Base-by-base conservation (phyloP, 2,797 vertebrate genomes). In the Sebastes vulpes region DNA sequence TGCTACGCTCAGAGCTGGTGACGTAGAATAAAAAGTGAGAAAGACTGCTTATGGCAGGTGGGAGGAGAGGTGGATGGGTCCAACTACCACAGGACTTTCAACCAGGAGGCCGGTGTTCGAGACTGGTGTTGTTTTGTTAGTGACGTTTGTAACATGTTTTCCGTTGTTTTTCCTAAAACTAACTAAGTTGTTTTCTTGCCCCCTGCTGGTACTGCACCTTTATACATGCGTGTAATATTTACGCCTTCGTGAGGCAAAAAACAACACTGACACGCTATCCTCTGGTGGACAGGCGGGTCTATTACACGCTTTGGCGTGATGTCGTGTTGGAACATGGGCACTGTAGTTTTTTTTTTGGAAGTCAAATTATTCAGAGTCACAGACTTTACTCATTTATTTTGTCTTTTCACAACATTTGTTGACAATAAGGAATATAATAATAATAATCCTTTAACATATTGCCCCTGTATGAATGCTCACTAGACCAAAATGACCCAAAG, bases 391-490 rank as follows among this genome's bases (percentile, higher is more conserved):
- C 1, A 4, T 48, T 50, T 50, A 0, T 72, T 57, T 71, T n/a
- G 46, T 65, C 25, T 78, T 72, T 80, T 52, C 7, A 18, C 28
- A 12, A 64, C 26, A n/a, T 72, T 67, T 67, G 3, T 46, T 54
- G 35, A 42, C 54, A 7, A 11, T 6, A 6, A 20, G 26, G 28
- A 26, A 26, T 26, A 65, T 32, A 28, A 18, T 53, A 25, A 29
- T 35, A 35, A 58, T 20, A 14, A 29, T 46, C 28, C 61, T 69
- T 56, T 57, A 46, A 69, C 52, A 72, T 14, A 65, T 21, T 64
- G 10, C 35, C 58, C 21, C 25, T 46, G 26, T 78, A 25, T 75
- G 38, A 77, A 53, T 54, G 48, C 66, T 81, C 12, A 53, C 29
- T 59, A 32, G 29, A 18, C 25, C 29, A 64, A 56, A 75, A 70